A percentile compares a stretch with the other conserved stretches of the same genome.
Conservation (phyloP, 2,888 invertebrate genomes). For the Phrixothrix hirtus region DNA sequence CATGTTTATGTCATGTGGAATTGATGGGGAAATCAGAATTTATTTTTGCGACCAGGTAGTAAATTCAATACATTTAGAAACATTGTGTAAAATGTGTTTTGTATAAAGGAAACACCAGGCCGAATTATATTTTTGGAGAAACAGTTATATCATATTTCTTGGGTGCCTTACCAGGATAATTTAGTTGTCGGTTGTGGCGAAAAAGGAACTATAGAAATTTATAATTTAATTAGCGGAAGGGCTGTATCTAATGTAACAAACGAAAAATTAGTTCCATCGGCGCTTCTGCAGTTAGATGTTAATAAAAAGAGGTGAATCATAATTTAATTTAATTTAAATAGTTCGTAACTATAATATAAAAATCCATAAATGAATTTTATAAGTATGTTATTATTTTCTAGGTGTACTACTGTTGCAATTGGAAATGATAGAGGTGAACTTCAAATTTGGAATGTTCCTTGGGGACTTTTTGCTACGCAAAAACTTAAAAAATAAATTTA, state of each 20-base stretch:
- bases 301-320: constrained; percentile 36
- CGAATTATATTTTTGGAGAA: constrained; percentile 49
- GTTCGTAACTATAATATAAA: no score
- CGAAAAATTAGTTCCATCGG: constrained; percentile 24
- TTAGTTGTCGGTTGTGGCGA: constrained; percentile 49
- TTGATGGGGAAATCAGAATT: constrained; percentile 52
- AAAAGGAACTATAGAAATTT: constrained; percentile 48
- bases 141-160: constrained; percentile 41
- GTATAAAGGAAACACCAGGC: constrained; percentile 49
- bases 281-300: constrained; percentile 35
- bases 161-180: constrained; percentile 51
- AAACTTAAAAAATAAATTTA: neutral
- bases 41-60: constrained; percentile 52
- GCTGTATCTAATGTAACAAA: constrained; percentile 36
- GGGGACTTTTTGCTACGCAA: constrained; percentile 39
- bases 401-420: constrained; percentile 45
- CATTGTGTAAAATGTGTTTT: neutral
- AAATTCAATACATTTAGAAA: neutral
- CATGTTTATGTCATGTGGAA: constrained; percentile 51
- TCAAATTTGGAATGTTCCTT: constrained; percentile 52
- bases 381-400: constrained; percentile 34
- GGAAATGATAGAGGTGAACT: constrained; percentile 48
- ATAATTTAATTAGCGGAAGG: constrained; percentile 45
- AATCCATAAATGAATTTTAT: no score
- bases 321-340: neutral